These are phyloP conservation scores for Gopherus flavomarginatus DNA, from an alignment of 2,113 vertebrate genomes.

Conservation along the genomic window DNA sequence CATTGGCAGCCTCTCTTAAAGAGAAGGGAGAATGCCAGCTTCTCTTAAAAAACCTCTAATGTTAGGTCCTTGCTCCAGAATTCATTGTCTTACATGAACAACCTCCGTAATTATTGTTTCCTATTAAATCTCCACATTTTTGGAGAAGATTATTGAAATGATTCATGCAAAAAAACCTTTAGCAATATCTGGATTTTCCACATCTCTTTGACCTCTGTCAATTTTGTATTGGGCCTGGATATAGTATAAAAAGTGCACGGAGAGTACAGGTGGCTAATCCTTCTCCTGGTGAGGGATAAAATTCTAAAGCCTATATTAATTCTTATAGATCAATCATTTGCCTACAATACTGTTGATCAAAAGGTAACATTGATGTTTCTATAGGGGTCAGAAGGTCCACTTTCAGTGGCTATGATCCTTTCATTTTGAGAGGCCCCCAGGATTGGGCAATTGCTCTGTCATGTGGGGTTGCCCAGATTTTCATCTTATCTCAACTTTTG, in stretches of 20 bases:
- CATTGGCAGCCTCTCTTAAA: neutral
- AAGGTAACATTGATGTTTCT: neutral
- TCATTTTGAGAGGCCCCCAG: neutral
- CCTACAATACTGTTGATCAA: neutral
- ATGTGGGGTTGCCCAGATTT: neutral
- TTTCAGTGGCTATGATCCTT: neutral
- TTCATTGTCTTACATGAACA: neutral
- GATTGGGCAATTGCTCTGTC: neutral
- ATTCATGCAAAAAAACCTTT: neutral
- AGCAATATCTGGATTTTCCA: neutral
- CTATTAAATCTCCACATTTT: too few relatives aligned
- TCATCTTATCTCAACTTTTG: neutral
- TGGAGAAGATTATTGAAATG: neutral
- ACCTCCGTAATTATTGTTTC: neutral
- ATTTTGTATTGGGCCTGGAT: neutral
- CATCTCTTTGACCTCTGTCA: neutral
- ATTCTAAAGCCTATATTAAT: neutral
- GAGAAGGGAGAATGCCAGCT: neutral
- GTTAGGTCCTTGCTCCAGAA: neutral
- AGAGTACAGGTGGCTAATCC: neutral
- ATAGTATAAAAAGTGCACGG: neutral
- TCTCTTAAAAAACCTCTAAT: neutral
- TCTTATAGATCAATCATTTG: neutral
- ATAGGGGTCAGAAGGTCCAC: neutral
- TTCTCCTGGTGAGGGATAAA: neutral